These are phyloP conservation scores for Neopipo cinnamomea DNA, from an alignment of 2,113 vertebrate species.

Conservation along the genomic window DNA sequence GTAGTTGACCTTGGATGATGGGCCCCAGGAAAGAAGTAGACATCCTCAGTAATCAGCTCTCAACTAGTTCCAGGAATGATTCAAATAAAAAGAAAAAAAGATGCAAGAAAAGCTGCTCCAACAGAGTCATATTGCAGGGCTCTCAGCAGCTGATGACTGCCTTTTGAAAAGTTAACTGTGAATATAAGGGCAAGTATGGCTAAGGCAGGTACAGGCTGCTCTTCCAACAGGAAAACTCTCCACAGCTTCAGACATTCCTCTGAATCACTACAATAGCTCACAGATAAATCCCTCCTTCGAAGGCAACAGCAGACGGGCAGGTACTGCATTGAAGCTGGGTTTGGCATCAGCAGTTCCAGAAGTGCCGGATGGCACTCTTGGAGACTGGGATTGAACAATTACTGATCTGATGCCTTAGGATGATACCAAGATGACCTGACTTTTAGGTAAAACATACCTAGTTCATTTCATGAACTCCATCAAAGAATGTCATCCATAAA, in stretches of 20 bases:
- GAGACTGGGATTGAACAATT: background rate
- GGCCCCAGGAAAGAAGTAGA: background rate
- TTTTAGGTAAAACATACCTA: background rate
- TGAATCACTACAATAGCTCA: background rate
- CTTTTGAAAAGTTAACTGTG: background rate
- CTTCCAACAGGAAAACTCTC: background rate
- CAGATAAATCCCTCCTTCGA: background rate
- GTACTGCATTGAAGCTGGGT: background rate
- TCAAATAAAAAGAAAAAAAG: background rate
- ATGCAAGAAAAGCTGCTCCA: background rate
- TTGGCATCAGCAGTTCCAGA: background rate
- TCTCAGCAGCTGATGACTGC: background rate
- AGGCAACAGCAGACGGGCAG: background rate
- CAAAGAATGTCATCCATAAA: background rate
- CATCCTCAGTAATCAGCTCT: background rate
- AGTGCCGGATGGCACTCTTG: accelerated
- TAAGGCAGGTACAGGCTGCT: background rate
- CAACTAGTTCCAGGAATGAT: background rate
- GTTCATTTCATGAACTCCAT: background rate
- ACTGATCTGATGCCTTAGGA: background rate
- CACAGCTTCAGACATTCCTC: background rate
- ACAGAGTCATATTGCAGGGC: background rate
- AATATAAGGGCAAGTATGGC: background rate
- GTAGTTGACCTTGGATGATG: background rate
- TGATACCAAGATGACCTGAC: background rate